A percentile compares a stretch with the other conserved stretches of the same genome.
These are phyloP conservation scores for Callithrix jacchus DNA, from an alignment of 2,113 vertebrate species.

Conservation along the genomic window DNA sequence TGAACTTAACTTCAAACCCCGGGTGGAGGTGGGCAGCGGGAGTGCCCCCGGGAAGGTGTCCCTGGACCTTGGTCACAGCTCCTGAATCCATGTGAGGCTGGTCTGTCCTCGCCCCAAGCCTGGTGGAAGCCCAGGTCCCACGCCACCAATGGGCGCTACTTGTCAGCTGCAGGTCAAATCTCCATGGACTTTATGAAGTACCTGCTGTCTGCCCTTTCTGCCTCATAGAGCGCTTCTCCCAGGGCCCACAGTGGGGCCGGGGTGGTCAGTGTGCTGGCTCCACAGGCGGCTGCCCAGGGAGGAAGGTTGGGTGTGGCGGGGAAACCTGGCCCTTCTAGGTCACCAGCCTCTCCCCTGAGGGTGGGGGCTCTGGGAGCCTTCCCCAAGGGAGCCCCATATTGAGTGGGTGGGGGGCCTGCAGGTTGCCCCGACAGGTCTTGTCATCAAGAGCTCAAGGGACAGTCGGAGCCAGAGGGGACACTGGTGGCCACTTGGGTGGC, in stretches of 20 bases:
- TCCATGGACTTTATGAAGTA: accelerated
- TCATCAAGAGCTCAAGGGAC: no score
- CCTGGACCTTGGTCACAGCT: neutral
- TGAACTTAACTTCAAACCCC: neutral
- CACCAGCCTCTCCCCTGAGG: neutral
- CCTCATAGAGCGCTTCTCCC: neutral
- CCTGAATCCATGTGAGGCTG: neutral
- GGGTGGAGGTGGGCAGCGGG: neutral
- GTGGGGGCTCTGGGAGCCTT: neutral
- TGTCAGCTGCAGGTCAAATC: neutral
- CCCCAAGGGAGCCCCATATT: accelerated
- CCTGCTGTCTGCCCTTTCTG: neutral
- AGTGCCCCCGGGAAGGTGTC: accelerated
- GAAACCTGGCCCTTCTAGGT: neutral
- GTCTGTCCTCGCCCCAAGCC: neutral
- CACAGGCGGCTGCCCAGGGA: neutral
- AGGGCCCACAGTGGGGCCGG: neutral
- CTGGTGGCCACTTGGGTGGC: neutral
- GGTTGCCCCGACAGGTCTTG: neutral
- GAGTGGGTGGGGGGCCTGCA: no score
- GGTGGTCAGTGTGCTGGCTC: accelerated
- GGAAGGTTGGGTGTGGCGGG: neutral
- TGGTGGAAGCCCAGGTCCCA: neutral
- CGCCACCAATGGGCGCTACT: accelerated
- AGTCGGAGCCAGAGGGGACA: neutral